phyloP scores from a whole-genome alignment of 1,140 invertebrate genomes.

The Macrobrachium rosenbergii region DNA sequence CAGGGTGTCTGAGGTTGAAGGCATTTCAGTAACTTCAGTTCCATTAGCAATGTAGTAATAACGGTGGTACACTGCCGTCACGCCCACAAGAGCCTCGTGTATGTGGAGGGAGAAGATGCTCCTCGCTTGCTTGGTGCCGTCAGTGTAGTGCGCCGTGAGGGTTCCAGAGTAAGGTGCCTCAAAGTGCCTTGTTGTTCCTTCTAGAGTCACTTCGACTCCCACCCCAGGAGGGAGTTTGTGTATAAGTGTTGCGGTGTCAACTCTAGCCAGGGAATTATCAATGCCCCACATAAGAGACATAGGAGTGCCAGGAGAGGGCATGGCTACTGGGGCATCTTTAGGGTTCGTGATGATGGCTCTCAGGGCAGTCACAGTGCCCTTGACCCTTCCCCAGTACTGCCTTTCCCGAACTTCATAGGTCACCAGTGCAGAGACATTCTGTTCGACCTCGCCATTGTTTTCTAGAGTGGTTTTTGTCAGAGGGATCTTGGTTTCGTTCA shows the following conservation, averaged over 20 bases:
- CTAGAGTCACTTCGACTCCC: slow-evolving; percentile 51
- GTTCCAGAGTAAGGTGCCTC: slow-evolving; percentile 60
- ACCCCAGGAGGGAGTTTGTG: slow-evolving; percentile 48
- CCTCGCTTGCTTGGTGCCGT: slow-evolving; percentile 33
- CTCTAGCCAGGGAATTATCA: slow-evolving; percentile 20
- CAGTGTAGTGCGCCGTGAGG: slow-evolving; percentile 45
- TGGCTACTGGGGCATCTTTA: slow-evolving; percentile 34
- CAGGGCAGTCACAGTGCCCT: slow-evolving; percentile 60
- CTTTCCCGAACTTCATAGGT: slow-evolving; percentile 46
- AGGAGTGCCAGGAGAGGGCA: slow-evolving; percentile 38
- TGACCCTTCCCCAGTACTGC: slow-evolving; percentile 60
- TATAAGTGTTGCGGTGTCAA: slow-evolving; percentile 25
- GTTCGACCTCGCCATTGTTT: slow-evolving; percentile 36
- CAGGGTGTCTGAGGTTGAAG: slow-evolving; percentile 6
- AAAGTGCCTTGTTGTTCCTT: slow-evolving; percentile 52
- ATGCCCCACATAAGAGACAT: slow-evolving; percentile 56
- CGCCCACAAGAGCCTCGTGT: slow-evolving; percentile 49
- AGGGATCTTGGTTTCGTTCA: background rate
- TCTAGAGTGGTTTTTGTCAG: slow-evolving; percentile 30
- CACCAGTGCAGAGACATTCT: slow-evolving; percentile 23
- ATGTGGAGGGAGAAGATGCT: slow-evolving; percentile 53
- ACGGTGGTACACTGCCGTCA: slow-evolving; percentile 39
- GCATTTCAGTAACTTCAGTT: slow-evolving; percentile 17
- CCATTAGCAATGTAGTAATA: slow-evolving; percentile 54
- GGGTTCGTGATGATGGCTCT: slow-evolving; percentile 39